Base-by-base conservation (phyloP, 2,888 invertebrate genomes). In the Hydraecia micacea region DNA sequence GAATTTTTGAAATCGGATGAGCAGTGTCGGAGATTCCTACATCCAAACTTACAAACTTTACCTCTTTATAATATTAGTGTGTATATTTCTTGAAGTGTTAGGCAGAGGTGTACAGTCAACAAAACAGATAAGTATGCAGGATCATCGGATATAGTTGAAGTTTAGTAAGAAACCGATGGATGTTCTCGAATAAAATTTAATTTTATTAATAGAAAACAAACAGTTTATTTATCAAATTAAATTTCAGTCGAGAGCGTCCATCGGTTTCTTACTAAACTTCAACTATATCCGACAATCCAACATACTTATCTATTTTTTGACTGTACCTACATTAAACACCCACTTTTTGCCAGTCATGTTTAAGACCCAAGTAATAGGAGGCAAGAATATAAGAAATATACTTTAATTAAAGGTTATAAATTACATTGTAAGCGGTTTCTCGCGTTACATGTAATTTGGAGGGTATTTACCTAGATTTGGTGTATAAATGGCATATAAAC, bases 401-500 rank as follows among this genome's bases (percentile, higher is more conserved):
- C 36, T 36, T 46, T 52, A 84, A 82, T 78, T 67, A 75, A 82
- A 46, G 72, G 83, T 63, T 73, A 39, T 70, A 58, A 66, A 77
- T 63, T 60, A 39, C 39, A 32, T 39, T 68, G 65, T 32, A 73
- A 72, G 42, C 65, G 55, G 39, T 82, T 77, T 74, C 42, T 75
- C 21, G 49, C 55, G 52, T 77, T 76, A 32, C 68, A 65, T 77
- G 65, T 75, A 72, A 83, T 79, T 86, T 69, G 58, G 36, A 68
- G 68, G 66, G 70, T 49, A 58, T 70, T 70, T 58, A 63, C 68
- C 67, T 73, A 62, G 72, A 58, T 73, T 75, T 75, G 28, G 32
- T 67, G 77, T 62, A 74, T 81, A 86, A 79, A 78, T 9, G 67
- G 75, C 52, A 28, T 63, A 79, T 83, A 85, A 88, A 89, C 76